Conservation (phyloP, 2,113 vertebrate species). For the Nothoprocta perdicaria region DNA sequence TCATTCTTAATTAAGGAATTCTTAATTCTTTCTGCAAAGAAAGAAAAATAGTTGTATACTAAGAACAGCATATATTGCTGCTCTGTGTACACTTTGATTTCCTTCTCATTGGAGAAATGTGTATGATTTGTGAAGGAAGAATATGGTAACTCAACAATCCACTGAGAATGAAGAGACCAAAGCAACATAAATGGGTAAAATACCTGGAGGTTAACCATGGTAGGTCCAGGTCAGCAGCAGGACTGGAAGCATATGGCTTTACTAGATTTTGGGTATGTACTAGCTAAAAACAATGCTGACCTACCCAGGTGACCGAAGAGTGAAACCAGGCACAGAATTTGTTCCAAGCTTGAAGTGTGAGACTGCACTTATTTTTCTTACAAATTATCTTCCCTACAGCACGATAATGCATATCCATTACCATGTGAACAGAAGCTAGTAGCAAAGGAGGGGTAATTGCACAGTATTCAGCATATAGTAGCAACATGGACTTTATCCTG, state of each 20-base stretch:
- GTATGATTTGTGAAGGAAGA: background rate
- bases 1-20: background rate
- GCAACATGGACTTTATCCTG: background rate
- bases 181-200: background rate
- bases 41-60: background rate
- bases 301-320: background rate
- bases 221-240: background rate
- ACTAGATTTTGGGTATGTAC: background rate
- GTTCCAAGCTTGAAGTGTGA: fast-evolving
- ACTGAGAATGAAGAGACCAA: background rate
- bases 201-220: background rate
- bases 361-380: background rate
- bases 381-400: background rate
- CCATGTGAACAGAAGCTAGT: background rate
- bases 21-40: background rate
- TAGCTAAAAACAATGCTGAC: background rate
- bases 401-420: fast-evolving
- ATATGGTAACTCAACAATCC: background rate
- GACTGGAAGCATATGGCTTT: no score
- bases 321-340: background rate
- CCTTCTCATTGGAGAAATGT: background rate
- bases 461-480: background rate
- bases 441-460: background rate
- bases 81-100: background rate
- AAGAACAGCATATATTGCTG: background rate